Evolutionary conservation across 1,140 invertebrate species (phyloP), one percentile per base, ranked within the genome.

Genomic region (Zaprionus davidi): DNA sequence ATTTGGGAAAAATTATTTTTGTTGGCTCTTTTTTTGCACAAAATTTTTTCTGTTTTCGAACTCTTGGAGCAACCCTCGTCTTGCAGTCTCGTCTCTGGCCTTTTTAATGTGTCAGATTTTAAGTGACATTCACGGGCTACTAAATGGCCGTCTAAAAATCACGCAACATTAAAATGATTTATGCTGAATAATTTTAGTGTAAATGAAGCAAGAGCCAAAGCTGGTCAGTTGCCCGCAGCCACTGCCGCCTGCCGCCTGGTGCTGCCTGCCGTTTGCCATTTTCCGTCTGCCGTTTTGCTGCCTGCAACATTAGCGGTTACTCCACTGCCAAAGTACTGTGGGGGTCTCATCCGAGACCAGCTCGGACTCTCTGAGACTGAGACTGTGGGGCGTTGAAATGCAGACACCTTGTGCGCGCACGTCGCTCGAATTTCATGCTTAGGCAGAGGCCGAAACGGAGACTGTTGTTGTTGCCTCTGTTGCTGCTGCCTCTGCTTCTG

Each of bases 141-240:
- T 87, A 87, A 87, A 87, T 90, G 84, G 84, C 78, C 84, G 78
- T 90, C 84, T 84, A 84, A 87, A 87, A 88, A 87, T 87, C 84
- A 87, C 84, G 84, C 85, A 87, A 87, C 85, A 84, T 88, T 79
- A 88, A 87, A 80, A 87, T 87, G 84, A 87, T 87, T 87, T 87
- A 87, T 87, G 84, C 85, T 77, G 78, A 87, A 87, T 87, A 87
- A 87, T 87, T 87, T 87, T 65, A 88, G 84, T 90, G 84, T 81
- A 87, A 87, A 87, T 87, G 84, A 87, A 87, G 81, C 81, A 81
- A 87, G 80, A 79, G 82, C 80, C 73, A 75, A 11, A 57, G 71
- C 75, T 73, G 79, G 66, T 73, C 65, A 67, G 24, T 26, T 28
- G 31, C 22, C 65, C 51, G 46, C 58, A 63, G 46, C 71, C 36